These are phyloP conservation scores for Drosophila pruinosa DNA, from an alignment of 1,140 invertebrate genomes.

Conservation along the genomic window DNA sequence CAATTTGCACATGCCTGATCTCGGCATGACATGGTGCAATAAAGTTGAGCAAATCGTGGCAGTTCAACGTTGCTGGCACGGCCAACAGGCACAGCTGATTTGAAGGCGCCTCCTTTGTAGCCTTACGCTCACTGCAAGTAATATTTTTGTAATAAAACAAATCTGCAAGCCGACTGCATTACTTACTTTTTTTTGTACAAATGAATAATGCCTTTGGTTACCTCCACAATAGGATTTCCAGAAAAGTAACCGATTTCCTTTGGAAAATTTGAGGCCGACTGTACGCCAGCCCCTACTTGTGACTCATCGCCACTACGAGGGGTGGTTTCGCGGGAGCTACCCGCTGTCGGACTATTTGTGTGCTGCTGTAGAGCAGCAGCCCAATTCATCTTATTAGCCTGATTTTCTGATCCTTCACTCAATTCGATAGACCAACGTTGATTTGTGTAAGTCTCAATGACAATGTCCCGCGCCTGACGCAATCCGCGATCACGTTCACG, in stretches of 20 bases:
- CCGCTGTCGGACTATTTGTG: slow-evolving; percentile 64
- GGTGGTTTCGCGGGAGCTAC: slow-evolving; percentile 82
- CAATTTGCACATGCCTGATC: slow-evolving; percentile 95
- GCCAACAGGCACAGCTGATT: slow-evolving; percentile 94
- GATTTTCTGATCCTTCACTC: background rate
- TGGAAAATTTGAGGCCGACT: slow-evolving; percentile 77
- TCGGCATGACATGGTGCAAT: slow-evolving; percentile 95
- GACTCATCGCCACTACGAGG: slow-evolving; percentile 78
- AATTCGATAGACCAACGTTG: slow-evolving; percentile 81
- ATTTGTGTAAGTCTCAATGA: slow-evolving; percentile 87
- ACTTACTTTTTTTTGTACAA: slow-evolving; percentile 96
- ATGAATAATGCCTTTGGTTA: slow-evolving; percentile 97
- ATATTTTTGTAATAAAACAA: background rate
- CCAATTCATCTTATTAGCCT: slow-evolving; percentile 69
- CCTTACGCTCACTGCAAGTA: slow-evolving; percentile 85
- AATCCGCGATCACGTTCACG: slow-evolving; percentile 84
- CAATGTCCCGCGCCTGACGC: slow-evolving; percentile 86
- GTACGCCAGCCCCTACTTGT: slow-evolving; percentile 11
- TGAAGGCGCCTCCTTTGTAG: slow-evolving; percentile 88
- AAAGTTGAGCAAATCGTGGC: slow-evolving; percentile 97
- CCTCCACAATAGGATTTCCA: slow-evolving; percentile 97
- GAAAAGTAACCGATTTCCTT: slow-evolving; percentile 93
- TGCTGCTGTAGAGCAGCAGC: slow-evolving; percentile 70
- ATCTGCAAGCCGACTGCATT: background rate
- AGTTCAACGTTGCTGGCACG: slow-evolving; percentile 96